Base-by-base conservation (phyloP, 2,888 invertebrate genomes). In the Dastarcus helophoroides region DNA sequence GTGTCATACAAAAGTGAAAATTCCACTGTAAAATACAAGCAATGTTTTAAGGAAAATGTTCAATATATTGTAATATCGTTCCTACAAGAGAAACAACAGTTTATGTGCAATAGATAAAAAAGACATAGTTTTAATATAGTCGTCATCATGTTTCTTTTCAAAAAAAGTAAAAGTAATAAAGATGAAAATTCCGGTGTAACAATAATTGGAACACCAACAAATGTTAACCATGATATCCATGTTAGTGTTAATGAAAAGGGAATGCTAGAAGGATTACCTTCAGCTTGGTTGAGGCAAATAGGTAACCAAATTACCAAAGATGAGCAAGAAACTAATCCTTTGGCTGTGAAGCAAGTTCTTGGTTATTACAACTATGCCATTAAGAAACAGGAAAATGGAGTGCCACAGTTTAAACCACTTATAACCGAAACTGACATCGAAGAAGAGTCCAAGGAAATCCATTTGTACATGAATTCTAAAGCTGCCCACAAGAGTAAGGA, bases 321-420 rank as follows among this genome's bases (percentile, higher is more conserved):
- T 22, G 91, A 91, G 55, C 88, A 90, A 60, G 74, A 79, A 56
- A 77, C 88, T 48, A 86, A 94, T 63, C 93, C 93, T 2, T 76
- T 79, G 48, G 90, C 90, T 19, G 89, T 89, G 2, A 74, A 89
- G 32, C 84, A 88, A 53, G 94, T 93, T 14, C 75, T 94, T 30
- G 86, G 86, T 51, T 88, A 80, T 54, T 90, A 89, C 56, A 85
- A 88, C 56, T 84, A 84, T 62, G 80, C 83, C 6, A 81, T 85
- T 43, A 84, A 85, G 52, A 82, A 85, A 48, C 81, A 82, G 46
- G 76, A 76, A 26, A 71, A 70, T 25, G 71, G 71, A 32, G 70
- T 71, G 30, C 76, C 77, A 25, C 71, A 73, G 3, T 83, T 82
- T 51, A 88, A 88, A 53, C 81, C 79, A 1, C 75, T 85, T 41